Percentiles rank a stretch among this genome's conserved stretches.
These are phyloP conservation scores for Lagopus muta DNA, from an alignment of 2,113 vertebrate genomes.

Conservation along the genomic window DNA sequence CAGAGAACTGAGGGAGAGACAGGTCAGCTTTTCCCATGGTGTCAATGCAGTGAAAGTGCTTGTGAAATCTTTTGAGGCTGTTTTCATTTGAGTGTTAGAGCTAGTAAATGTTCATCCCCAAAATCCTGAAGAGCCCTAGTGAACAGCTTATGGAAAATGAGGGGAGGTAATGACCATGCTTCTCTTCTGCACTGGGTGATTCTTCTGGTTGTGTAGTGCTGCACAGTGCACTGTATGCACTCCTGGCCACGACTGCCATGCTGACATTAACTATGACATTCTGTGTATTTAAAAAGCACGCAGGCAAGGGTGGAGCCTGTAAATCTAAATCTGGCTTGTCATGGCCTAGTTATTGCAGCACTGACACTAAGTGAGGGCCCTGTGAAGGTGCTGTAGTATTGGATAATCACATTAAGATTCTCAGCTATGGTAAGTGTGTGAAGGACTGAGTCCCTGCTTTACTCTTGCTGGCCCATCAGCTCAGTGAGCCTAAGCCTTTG, in stretches of 20 bases:
- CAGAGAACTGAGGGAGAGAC: background rate
- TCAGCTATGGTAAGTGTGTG: background rate
- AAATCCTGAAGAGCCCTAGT: background rate
- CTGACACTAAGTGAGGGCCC: background rate
- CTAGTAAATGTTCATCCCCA: background rate
- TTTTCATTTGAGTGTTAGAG: background rate
- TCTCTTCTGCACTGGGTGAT: background rate
- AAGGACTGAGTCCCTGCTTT: background rate
- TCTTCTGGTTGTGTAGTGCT: background rate
- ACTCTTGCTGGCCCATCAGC: fast-evolving
- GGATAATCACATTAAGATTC: slow-evolving; percentile 53
- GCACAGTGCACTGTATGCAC: background rate
- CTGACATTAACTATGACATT: fast-evolving
- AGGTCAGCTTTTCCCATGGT: background rate
- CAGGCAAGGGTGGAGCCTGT: slow-evolving; percentile 39
- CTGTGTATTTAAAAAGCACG: background rate
- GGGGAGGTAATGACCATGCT: fast-evolving
- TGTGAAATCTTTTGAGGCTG: background rate
- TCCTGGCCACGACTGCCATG: background rate
- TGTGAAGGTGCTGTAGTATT: slow-evolving; percentile 1
- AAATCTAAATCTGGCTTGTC: slow-evolving; percentile 47
- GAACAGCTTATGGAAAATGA: background rate
- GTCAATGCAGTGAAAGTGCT: background rate
- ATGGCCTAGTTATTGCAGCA: slow-evolving; percentile 58
- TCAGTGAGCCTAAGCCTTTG: background rate